Conservation (phyloP, 2,797 vertebrate species). For the Orientallactaga sibirica region DNA sequence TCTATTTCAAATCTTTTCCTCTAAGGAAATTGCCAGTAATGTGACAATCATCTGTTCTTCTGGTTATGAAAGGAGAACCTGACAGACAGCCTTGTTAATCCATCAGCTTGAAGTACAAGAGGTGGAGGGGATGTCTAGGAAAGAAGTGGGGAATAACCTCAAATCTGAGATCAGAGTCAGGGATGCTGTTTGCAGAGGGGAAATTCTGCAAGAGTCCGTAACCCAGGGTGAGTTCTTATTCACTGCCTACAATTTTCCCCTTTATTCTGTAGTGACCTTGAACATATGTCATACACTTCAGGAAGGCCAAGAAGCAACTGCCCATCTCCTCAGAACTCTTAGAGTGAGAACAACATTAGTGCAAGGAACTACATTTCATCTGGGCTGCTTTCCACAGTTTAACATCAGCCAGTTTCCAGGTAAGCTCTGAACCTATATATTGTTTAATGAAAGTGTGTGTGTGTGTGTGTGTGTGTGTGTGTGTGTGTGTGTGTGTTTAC, state of each 20-base stretch:
- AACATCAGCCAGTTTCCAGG: background rate
- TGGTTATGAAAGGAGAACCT: conserved; percentile 33
- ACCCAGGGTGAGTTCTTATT: background rate
- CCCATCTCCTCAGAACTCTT: background rate
- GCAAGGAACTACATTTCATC: background rate
- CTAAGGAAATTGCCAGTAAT: conserved; percentile 29
- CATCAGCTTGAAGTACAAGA: background rate
- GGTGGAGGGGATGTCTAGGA: background rate
- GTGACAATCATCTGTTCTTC: conserved; percentile 25
- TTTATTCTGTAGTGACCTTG: conserved; percentile 43
- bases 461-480: background rate
- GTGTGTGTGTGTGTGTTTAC: too few relatives aligned
- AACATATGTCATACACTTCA: conserved; percentile 1
- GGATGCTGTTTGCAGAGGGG: background rate
- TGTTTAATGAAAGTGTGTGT: conserved; percentile 24
- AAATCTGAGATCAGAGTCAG: background rate
- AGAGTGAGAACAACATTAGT: background rate
- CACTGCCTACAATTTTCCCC: conserved; percentile 20
- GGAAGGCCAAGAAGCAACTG: background rate
- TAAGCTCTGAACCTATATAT: background rate
- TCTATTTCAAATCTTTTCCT: conserved; percentile 30
- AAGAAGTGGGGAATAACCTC: background rate
- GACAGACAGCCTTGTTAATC: background rate
- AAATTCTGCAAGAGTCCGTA: background rate
- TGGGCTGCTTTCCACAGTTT: background rate